A percentile compares a stretch with the other conserved stretches of the same genome.
Conservation (phyloP, 53 echinoderm and acorn worm genomes). For the Paracentrotus lividus region DNA sequence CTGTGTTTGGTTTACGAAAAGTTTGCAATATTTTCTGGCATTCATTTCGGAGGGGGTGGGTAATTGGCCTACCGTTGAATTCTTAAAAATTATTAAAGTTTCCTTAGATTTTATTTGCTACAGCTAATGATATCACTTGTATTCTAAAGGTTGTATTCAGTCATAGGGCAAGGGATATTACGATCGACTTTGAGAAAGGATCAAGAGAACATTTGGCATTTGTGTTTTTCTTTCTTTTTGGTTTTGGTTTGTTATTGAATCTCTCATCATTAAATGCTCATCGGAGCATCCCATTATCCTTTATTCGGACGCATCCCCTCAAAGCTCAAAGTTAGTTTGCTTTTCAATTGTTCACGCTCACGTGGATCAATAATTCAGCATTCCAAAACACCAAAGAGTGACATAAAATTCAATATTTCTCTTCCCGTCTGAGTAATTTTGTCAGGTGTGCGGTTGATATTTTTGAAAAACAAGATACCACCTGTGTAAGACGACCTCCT, state of each 20-base stretch:
- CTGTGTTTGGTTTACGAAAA: neutral
- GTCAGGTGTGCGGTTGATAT: constrained; percentile 32
- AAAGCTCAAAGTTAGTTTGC: constrained; percentile 43
- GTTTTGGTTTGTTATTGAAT: constrained; percentile 42
- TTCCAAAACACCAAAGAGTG: constrained; percentile 48
- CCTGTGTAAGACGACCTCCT: constrained; percentile 47
- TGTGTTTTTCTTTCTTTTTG: neutral
- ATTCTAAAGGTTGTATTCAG: neutral
- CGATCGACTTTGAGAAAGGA: neutral
- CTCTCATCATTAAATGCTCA: constrained; percentile 38
- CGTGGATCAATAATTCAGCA: constrained; percentile 13
- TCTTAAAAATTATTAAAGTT: neutral
- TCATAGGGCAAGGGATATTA: no score
- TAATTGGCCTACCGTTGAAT: no score
- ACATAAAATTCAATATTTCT: constrained; percentile 50
- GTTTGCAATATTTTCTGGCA: neutral
- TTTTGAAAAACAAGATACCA: constrained; percentile 42
- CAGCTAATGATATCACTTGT: neutral
- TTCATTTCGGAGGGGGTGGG: neutral
- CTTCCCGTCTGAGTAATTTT: constrained; percentile 36
- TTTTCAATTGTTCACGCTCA: neutral
- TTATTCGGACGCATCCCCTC: constrained; percentile 23
- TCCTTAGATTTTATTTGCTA: neutral
- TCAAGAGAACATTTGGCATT: neutral
- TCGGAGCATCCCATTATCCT: constrained; percentile 25